Percentiles rank a stretch among this genome's conserved stretches.
Conservation (phyloP, 2,113 vertebrate species). For the Eublepharis macularius region DNA sequence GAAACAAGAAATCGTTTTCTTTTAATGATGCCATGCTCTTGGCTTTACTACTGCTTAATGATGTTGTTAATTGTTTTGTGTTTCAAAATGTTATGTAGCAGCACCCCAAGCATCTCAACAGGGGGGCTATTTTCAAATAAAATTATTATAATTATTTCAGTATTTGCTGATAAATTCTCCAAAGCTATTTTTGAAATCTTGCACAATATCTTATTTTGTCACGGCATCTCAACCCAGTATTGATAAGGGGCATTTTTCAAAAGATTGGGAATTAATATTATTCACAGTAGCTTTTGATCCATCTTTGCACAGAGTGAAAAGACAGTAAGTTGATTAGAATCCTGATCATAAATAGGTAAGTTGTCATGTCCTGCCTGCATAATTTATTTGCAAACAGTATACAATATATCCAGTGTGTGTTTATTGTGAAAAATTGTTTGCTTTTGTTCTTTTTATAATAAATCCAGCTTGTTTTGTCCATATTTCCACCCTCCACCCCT, state of each 20-base stretch:
- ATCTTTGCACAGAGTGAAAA: background rate
- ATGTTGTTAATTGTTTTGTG: conserved; percentile 37
- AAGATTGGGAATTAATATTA: background rate
- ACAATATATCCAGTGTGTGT: no score
- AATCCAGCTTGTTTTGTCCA: no score
- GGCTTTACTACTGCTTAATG: conserved; percentile 48
- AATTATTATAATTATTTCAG: conserved; percentile 42
- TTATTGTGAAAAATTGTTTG: no score
- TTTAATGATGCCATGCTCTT: conserved; percentile 47
- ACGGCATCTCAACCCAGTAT: conserved; percentile 1
- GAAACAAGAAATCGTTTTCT: conserved; percentile 50
- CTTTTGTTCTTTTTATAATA: no score
- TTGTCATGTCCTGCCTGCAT: background rate
- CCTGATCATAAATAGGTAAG: background rate
- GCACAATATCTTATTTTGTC: conserved; percentile 13
- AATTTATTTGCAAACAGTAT: background rate
- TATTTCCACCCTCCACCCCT: no score
- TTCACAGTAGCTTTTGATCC: conserved; percentile 6
- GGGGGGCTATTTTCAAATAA: conserved; percentile 26
- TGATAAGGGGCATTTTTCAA: background rate
- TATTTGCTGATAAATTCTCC: conserved; percentile 20
- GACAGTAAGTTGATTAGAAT: background rate
- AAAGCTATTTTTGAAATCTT: background rate
- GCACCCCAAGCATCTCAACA: conserved; percentile 36
- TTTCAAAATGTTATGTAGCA: conserved; percentile 37